Base-by-base conservation (phyloP, 2,797 vertebrate species). In the Arctocebus calabarensis region DNA sequence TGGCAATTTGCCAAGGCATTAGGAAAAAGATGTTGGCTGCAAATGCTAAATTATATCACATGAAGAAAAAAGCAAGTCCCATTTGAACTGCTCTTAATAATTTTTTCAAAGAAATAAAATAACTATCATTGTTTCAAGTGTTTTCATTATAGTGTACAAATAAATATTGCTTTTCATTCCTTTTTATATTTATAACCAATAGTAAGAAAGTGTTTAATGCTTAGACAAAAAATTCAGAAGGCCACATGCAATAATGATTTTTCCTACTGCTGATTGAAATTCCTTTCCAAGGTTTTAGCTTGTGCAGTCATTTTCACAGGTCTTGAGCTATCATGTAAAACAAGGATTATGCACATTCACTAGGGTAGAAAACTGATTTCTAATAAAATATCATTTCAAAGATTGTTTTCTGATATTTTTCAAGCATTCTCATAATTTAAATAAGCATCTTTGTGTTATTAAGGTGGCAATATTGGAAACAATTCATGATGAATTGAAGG, bases 321-420 rank as follows among this genome's bases (percentile, higher is more conserved):
- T 8, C 34, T 25, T 71, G 37, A 0, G 82, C 32, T 71, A 55
- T 19, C 22, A n/a, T 52, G 10, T 7, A 95, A 89, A 95, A 73
- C 11, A 75, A 70, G 59, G 73, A 85, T 34, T 88, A 9, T 23
- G n/a, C 82, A 40, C 32, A 71, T 64, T 88, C 61, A 84, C 14
- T 32, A 86, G 91, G 66, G 22, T 14, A 61, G 19, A 86, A 84
- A 94, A 89, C 17, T 64, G 32, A 75, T 73, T 68, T 66, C 45
- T 83, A 23, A 79, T 62, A 74, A 22, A 83, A 37, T 78, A 83
- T 64, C 75, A 94, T 70, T 83, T 23, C 84, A 94, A 88, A 93
- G 4, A 70, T 29, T 59, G 34, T 32, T 84, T 89, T 87, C 45
- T 96, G n/a, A 43, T 84, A 5, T 88, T 93, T 94, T 12, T 64